Evolutionary conservation across 2,888 invertebrate genomes (phyloP).

Genomic region (Proisotoma minuta): DNA sequence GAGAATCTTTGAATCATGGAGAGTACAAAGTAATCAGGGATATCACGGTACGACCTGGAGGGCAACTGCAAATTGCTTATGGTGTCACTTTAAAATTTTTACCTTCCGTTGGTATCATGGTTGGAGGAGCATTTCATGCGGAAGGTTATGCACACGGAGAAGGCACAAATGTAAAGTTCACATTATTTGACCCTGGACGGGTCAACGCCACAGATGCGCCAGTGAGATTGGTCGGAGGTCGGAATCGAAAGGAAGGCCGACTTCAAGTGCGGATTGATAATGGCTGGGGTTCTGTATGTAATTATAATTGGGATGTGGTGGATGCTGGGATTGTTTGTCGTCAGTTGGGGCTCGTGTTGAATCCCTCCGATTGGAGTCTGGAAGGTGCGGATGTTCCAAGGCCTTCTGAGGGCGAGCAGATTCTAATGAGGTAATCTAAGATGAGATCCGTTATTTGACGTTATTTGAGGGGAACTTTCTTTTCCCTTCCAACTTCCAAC

Average conservation of each 20-base stretch:
- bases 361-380: constrained; percentile 85
- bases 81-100: constrained; percentile 85
- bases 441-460: too few species aligned
- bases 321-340: constrained; percentile 92
- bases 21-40: constrained; percentile 87
- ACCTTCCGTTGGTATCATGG: constrained; percentile 91
- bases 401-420: constrained; percentile 69
- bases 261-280: constrained; percentile 75
- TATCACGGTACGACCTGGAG: constrained; percentile 90
- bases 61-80: constrained; percentile 77
- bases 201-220: constrained; percentile 63
- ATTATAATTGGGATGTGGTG: constrained; percentile 87
- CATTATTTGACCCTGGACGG: constrained; percentile 45
- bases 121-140: constrained; percentile 84
- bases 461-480: too few species aligned
- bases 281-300: constrained; percentile 96
- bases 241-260: constrained; percentile 76
- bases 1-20: constrained; percentile 69
- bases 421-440: constrained; percentile 59
- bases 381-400: constrained; percentile 75
- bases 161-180: constrained; percentile 45
- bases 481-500: not conserved
- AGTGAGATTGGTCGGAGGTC: constrained; percentile 76
- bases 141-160: constrained; percentile 47
- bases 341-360: constrained; percentile 85